phyloP scores from a whole-genome alignment of 2,888 invertebrate species.

The Pantelozetes paolii region DNA sequence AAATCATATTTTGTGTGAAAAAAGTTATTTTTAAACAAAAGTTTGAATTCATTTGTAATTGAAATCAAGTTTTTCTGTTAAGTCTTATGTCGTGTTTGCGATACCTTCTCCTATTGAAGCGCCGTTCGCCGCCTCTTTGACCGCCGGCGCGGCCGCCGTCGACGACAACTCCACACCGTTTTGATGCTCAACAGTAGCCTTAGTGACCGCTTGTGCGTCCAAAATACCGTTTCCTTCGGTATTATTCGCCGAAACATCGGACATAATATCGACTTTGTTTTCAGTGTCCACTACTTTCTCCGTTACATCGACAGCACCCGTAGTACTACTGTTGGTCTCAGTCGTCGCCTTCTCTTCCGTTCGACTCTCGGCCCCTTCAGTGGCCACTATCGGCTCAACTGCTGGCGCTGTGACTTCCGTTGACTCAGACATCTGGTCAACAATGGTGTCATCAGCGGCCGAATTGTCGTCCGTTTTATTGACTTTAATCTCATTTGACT shows the following conservation, averaged over 20 bases:
- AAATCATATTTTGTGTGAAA: no score
- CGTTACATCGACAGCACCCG: not conserved
- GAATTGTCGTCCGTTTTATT: not conserved
- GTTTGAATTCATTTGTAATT: no score
- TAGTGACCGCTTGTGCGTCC: not conserved
- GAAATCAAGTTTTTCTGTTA: no score
- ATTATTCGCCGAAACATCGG: not conserved
- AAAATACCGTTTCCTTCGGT: not conserved
- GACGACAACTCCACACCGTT: not conserved
- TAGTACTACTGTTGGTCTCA: not conserved
- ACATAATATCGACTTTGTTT: not conserved
- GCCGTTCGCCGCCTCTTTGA: not conserved
- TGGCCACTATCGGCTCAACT: no score
- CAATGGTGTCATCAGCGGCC: not conserved
- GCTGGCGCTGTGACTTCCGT: no score
- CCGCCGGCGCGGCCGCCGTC: not conserved
- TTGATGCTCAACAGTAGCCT: not conserved
- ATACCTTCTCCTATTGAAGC: not conserved
- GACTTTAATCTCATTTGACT: not conserved
- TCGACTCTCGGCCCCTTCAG: not conserved
- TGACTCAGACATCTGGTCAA: no score
- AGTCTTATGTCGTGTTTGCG: not conserved
- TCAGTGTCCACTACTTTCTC: not conserved
- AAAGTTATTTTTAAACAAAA: no score
- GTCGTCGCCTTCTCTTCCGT: not conserved